Conservation (phyloP, 2,888 invertebrate species). For the Limnephilus marmoratus region DNA sequence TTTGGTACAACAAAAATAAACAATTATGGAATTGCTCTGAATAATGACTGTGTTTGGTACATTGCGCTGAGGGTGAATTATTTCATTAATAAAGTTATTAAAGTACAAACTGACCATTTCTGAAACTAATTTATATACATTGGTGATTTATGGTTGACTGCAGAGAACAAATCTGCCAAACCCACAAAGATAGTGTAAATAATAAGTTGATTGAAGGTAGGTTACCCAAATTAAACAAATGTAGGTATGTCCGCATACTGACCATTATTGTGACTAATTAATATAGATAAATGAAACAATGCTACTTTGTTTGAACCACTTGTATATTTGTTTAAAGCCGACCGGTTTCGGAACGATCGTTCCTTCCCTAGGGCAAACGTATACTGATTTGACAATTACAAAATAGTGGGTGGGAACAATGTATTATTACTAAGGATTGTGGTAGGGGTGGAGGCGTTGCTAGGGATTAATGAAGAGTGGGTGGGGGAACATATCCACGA, state of each 20-base stretch:
- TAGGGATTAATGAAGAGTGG: too few relatives aligned
- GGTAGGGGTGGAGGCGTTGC: too few relatives aligned
- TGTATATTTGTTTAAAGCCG: too few relatives aligned
- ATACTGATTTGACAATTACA: too few relatives aligned
- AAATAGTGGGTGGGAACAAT: too few relatives aligned
- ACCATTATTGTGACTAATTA: background rate
- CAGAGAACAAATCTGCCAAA: background rate
- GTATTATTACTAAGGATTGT: too few relatives aligned
- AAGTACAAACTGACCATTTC: background rate
- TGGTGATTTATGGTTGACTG: background rate
- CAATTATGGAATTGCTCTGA: background rate
- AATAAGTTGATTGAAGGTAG: background rate
- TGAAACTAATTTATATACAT: background rate
- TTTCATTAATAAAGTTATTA: background rate
- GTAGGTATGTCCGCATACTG: background rate
- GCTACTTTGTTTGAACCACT: too few relatives aligned
- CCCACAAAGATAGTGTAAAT: background rate
- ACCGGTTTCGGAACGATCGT: too few relatives aligned
- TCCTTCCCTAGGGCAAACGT: too few relatives aligned
- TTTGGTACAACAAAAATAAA: constrained; percentile 23
- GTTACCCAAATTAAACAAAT: background rate
- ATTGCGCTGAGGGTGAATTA: constrained; percentile 10
- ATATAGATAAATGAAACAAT: too few relatives aligned
- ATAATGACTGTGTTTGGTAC: constrained; percentile 20
- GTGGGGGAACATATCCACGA: too few relatives aligned